phyloP scores from a whole-genome alignment of 1,140 invertebrate species.

The Meloidogyne floridensis region DNA sequence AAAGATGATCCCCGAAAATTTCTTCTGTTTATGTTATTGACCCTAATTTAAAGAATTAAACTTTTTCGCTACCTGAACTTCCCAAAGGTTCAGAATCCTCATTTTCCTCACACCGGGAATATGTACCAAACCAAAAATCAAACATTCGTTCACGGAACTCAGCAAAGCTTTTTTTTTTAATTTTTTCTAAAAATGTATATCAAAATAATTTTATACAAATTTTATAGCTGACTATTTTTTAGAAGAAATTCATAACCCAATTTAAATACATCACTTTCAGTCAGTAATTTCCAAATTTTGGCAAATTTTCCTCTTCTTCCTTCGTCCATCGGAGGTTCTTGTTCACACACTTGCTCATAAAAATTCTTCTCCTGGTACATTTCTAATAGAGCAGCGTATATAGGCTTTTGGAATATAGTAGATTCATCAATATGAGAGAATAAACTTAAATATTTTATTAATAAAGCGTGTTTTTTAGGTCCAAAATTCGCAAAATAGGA shows the following conservation, averaged over 20 bases:
- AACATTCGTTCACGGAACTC: slow-evolving; percentile 24
- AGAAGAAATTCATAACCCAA: slow-evolving; percentile 17
- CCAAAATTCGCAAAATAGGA: no score
- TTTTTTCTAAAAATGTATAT: no score
- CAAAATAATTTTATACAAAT: no score
- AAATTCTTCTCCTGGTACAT: slow-evolving; percentile 27
- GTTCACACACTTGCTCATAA: slow-evolving; percentile 23
- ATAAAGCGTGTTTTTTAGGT: not conserved
- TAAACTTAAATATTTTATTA: not conserved
- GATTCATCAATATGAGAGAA: slow-evolving; percentile 16
- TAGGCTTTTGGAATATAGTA: slow-evolving; percentile 6
- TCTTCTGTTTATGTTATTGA: no score
- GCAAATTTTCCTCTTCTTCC: slow-evolving; percentile 19
- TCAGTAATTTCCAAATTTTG: slow-evolving; percentile 15
- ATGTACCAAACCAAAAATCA: not conserved
- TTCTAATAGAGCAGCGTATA: slow-evolving; percentile 6
- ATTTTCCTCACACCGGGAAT: slow-evolving; percentile 28
- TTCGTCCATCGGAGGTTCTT: slow-evolving; percentile 1
- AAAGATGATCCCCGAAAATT: no score
- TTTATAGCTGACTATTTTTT: no score
- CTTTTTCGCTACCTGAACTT: slow-evolving; percentile 1
- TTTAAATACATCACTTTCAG: slow-evolving; percentile 26
- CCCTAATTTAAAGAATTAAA: not conserved
- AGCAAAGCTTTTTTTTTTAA: slow-evolving; percentile 13
- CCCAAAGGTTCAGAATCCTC: slow-evolving; percentile 15